phyloP scores from a whole-genome alignment of 2,797 vertebrate species.

The Malacoraja senta region DNA sequence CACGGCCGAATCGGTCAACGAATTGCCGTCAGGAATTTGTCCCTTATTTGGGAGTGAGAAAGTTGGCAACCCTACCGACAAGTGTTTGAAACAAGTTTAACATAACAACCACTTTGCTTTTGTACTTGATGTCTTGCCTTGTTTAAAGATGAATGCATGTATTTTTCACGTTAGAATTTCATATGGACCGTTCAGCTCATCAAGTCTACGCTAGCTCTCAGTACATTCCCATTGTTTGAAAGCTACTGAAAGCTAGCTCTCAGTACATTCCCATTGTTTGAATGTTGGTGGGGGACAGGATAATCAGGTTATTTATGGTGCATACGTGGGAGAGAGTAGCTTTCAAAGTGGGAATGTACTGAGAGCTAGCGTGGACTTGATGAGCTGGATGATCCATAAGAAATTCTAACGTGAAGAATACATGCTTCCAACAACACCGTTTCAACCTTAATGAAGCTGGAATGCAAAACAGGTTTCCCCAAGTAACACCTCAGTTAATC shows the following conservation, averaged over 20 bases:
- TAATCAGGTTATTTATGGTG: too few species aligned
- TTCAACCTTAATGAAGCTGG: too few species aligned
- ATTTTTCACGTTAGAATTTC: too few species aligned
- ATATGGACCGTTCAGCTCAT: background rate
- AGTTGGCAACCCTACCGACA: background rate
- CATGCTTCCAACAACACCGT: background rate
- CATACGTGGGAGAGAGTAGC: too few species aligned
- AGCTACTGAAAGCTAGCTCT: background rate
- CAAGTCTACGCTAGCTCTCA: background rate
- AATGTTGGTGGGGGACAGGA: too few species aligned
- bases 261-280: too few species aligned
- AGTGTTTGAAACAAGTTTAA: background rate
- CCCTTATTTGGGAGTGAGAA: too few species aligned
- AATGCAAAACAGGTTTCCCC: background rate
- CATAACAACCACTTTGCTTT: background rate
- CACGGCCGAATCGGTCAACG: too few species aligned
- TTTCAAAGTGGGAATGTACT: too few species aligned
- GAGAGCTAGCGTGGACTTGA: background rate
- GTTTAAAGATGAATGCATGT: background rate
- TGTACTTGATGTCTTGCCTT: background rate
- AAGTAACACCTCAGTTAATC: background rate
- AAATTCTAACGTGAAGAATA: too few species aligned
- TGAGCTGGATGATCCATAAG: background rate
- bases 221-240: too few species aligned
- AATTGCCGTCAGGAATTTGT: too few species aligned